Evolutionary conservation across 2,797 vertebrate species (phyloP).

Genomic region (Vespertilio murinus): DNA sequence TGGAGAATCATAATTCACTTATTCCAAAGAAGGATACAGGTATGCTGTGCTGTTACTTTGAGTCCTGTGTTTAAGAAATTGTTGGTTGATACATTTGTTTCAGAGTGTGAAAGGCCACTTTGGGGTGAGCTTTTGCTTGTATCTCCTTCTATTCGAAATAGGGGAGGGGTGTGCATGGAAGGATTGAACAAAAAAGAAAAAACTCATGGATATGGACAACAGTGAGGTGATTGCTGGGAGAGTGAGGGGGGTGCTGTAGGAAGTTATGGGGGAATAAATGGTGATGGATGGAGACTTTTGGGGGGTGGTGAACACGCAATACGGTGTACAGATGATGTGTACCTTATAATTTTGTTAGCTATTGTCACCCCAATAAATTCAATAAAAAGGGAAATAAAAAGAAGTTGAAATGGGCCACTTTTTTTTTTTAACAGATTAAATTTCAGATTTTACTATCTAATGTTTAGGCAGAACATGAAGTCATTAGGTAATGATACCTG

Average conservation of each 20-base stretch:
- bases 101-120: neutral
- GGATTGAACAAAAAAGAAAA: neutral
- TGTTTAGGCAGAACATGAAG: neutral
- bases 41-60: slow-evolving; percentile 72
- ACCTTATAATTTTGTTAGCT: neutral
- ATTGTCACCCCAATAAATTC: neutral
- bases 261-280: neutral
- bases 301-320: neutral
- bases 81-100: neutral
- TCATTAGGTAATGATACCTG: neutral
- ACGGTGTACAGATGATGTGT: neutral
- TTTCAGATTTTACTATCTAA: neutral
- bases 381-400: neutral
- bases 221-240: neutral
- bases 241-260: neutral
- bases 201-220: neutral
- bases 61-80: neutral
- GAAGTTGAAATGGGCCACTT: neutral
- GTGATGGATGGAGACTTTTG: neutral
- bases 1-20: slow-evolving; percentile 90
- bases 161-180: neutral
- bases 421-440: neutral
- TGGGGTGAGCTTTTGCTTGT: neutral
- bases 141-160: neutral
- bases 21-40: slow-evolving; percentile 88